Conservation (phyloP, 2,113 vertebrate genomes). For the Corythornis madagascariensis region DNA sequence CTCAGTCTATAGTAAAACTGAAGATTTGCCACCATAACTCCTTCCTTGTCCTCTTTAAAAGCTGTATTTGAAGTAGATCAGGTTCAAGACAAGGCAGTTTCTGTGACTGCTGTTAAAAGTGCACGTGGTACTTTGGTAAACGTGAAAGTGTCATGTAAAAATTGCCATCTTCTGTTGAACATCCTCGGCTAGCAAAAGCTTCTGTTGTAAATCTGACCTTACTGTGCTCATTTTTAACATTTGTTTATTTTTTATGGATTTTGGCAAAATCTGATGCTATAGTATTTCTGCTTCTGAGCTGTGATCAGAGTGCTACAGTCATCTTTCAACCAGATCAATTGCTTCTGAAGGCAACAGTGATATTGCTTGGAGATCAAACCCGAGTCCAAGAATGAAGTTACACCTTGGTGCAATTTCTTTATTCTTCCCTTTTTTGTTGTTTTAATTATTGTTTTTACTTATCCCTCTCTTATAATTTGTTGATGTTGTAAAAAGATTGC, state of each 20-base stretch:
- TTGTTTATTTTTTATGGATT: background rate
- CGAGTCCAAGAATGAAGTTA: background rate
- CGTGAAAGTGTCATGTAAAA: background rate
- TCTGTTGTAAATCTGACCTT: background rate
- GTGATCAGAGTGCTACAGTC: background rate
- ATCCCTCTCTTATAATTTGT: background rate
- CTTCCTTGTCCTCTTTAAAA: background rate
- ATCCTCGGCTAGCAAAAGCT: background rate
- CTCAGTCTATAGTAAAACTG: background rate
- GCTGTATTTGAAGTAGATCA: background rate
- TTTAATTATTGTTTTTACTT: background rate
- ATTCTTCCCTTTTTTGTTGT: background rate
- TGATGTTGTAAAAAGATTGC: background rate
- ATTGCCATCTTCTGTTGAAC: background rate
- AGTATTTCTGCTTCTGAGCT: background rate
- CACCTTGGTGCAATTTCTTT: background rate
- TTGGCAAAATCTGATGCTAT: background rate
- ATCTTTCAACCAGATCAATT: background rate
- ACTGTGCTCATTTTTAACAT: background rate
- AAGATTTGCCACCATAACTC: background rate
- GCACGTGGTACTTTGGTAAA: accelerated
- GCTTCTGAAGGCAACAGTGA: background rate
- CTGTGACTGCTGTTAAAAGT: background rate
- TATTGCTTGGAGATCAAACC: background rate
- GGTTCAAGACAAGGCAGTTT: background rate